A percentile compares a stretch with the other conserved stretches of the same genome.
These are phyloP conservation scores for Sardina pilchardus DNA, from an alignment of 2,113 vertebrate species.

Conservation along the genomic window DNA sequence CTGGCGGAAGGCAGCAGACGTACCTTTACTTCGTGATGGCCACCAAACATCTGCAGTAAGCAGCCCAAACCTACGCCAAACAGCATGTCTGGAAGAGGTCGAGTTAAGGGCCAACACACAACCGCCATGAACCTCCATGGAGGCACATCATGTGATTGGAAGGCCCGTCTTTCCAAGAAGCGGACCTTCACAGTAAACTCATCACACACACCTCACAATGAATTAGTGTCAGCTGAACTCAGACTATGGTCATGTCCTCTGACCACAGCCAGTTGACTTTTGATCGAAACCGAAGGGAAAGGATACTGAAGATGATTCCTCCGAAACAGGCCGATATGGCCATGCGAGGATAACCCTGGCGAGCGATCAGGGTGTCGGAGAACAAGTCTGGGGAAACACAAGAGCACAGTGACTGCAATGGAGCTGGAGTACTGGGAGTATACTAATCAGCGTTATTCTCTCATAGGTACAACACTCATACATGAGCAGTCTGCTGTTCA, in stretches of 20 bases:
- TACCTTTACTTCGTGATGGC: constrained; percentile 76
- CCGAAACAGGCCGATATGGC: constrained; percentile 96
- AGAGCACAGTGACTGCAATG: not conserved
- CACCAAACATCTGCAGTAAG: constrained; percentile 78
- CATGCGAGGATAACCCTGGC: constrained; percentile 95
- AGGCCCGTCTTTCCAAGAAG: not conserved
- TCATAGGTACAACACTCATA: not conserved
- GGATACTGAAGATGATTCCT: constrained; percentile 99
- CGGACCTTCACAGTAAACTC: not conserved
- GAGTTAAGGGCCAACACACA: not conserved
- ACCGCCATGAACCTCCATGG: not conserved
- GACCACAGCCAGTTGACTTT: not conserved
- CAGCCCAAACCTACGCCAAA: constrained; percentile 91
- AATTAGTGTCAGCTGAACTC: not conserved
- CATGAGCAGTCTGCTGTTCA: not conserved
- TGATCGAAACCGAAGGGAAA: constrained; percentile 64
- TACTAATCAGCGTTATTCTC: not conserved
- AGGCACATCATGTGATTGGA: not conserved
- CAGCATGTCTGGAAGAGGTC: constrained; percentile 80
- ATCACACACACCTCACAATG: no score
- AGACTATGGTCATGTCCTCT: not conserved
- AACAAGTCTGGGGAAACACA: constrained; percentile 79
- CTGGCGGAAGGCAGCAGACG: constrained; percentile 30
- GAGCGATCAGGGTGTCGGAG: constrained; percentile 90
- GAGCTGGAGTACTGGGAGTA: constrained; percentile 36